phyloP scores from a whole-genome alignment of 2,113 vertebrate genomes.

The Nycticebus coucang region DNA sequence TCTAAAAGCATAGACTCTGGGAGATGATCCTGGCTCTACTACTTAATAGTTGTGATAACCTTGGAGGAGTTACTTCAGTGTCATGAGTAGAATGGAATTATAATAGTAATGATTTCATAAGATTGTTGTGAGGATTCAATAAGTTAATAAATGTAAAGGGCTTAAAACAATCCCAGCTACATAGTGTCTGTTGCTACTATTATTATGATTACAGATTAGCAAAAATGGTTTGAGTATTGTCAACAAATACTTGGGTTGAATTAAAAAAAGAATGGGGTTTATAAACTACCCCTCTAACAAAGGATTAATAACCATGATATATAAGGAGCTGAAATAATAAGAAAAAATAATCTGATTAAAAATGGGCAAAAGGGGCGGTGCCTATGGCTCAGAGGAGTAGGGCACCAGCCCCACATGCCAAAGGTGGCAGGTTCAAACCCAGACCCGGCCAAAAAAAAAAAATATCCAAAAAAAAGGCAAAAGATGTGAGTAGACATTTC shows the following conservation, averaged over 20 bases:
- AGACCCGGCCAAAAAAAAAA: no score
- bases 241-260: not conserved
- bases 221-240: not conserved
- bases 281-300: no score
- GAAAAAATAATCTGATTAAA: no score
- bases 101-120: not conserved
- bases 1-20: not conserved
- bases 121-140: not conserved
- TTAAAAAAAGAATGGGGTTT: not conserved
- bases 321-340: no score
- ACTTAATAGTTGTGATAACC: not conserved
- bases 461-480: no score
- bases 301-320: no score
- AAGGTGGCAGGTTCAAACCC: no score
- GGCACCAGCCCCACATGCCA: no score
- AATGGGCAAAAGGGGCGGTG: no score
- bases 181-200: not conserved
- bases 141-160: not conserved
- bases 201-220: not conserved
- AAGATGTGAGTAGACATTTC: no score
- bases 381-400: no score
- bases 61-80: conserved; percentile 12
- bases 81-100: not conserved
- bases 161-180: not conserved
- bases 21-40: not conserved